A percentile compares a stretch with the other conserved stretches of the same genome.
Evolutionary conservation across 2,888 invertebrate species (phyloP).

Genomic region (Cataglyphis cursor): DNA sequence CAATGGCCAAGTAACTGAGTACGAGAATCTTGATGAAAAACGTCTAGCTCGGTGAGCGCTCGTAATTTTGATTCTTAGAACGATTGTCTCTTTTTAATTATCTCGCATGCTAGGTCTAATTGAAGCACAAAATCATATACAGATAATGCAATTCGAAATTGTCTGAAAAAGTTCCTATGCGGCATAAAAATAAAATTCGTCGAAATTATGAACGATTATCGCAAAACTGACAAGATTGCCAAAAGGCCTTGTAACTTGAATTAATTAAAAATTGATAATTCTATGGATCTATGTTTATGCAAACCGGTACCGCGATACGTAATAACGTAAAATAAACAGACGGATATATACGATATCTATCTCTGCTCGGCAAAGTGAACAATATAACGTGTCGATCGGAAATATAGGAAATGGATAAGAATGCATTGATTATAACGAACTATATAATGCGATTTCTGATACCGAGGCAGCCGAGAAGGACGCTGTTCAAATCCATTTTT

Average conservation of each 20-base stretch:
- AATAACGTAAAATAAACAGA: conserved; percentile 44
- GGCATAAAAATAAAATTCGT: not conserved
- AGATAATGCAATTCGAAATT: not conserved
- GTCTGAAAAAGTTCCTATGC: not conserved
- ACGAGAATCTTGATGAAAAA: conserved; percentile 79
- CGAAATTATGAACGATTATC: conserved; percentile 19
- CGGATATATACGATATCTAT: conserved; percentile 17
- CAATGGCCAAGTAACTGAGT: conserved; percentile 81
- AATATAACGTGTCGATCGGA: conserved; percentile 33
- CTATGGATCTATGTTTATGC: conserved; percentile 23
- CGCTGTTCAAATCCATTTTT: conserved; percentile 44
- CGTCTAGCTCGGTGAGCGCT: conserved; percentile 66
- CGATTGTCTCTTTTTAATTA: conserved; percentile 4
- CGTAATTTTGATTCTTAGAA: conserved; percentile 31
- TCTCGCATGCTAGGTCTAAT: not conserved
- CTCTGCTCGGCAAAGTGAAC: conserved; percentile 24
- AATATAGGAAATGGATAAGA: conserved; percentile 56
- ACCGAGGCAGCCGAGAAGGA: conserved; percentile 33
- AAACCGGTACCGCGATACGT: conserved; percentile 17
- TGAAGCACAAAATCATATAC: not conserved
- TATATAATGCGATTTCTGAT: conserved; percentile 55
- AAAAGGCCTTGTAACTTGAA: conserved; percentile 10
- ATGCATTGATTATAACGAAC: conserved; percentile 56
- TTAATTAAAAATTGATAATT: conserved; percentile 52
- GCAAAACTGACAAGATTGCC: conserved; percentile 2